These are phyloP conservation scores for Pipistrellus kuhlii DNA, from an alignment of 2,797 vertebrate genomes.

Conservation along the genomic window DNA sequence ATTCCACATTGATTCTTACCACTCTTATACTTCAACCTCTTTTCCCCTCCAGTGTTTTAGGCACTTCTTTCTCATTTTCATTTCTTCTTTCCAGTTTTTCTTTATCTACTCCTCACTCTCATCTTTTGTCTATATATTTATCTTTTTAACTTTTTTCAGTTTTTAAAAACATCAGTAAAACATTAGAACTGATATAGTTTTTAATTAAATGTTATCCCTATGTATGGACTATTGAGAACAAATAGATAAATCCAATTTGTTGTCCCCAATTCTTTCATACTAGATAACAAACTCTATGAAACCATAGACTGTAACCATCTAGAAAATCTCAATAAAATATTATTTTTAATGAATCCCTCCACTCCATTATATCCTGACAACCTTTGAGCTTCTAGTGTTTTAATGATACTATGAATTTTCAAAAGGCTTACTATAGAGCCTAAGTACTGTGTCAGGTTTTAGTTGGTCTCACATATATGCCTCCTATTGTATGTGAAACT, in stretches of 20 bases:
- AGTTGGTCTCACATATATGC: neutral
- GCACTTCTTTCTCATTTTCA: neutral
- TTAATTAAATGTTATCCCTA: constrained; percentile 38
- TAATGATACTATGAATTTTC: constrained; percentile 18
- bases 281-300: neutral
- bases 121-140: neutral
- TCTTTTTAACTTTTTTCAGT: constrained; percentile 7
- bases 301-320: neutral
- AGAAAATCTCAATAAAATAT: constrained; percentile 17
- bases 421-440: neutral
- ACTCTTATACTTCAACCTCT: neutral
- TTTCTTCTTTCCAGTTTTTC: neutral
- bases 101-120: neutral
- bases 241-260: neutral
- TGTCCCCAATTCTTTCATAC: neutral
- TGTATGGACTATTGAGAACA: neutral
- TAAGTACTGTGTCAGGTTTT: neutral
- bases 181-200: neutral
- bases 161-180: constrained; percentile 50
- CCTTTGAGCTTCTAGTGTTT: neutral
- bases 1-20: neutral
- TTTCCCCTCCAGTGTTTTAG: no score
- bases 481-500: neutral
- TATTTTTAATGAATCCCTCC: neutral
- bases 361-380: neutral